These are phyloP conservation scores for Fukomys damarensis DNA, from an alignment of 2,113 vertebrate species.

Conservation along the genomic window DNA sequence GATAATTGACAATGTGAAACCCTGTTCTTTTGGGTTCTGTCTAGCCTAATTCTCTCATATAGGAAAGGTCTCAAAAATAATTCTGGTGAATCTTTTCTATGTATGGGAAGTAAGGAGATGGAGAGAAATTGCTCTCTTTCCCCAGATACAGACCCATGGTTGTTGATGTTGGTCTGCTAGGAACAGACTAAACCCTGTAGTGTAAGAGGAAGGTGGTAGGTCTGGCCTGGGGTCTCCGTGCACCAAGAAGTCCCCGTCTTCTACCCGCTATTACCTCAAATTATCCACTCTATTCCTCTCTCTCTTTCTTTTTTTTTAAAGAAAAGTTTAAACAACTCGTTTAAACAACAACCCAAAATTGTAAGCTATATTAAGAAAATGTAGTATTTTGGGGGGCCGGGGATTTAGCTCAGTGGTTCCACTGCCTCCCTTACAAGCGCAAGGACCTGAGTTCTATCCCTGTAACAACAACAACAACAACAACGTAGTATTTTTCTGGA, in stretches of 20 bases:
- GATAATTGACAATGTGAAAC: too few relatives aligned
- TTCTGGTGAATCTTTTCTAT: background rate
- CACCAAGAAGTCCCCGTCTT: background rate
- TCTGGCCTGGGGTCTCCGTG: background rate
- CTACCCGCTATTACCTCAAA: background rate
- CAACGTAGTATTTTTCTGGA: background rate
- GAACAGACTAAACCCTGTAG: background rate
- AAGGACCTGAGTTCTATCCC: too few relatives aligned
- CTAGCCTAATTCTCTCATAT: background rate
- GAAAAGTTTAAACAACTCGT: background rate
- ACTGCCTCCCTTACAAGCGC: too few relatives aligned
- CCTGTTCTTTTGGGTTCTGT: background rate
- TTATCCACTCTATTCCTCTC: background rate
- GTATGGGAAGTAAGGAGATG: background rate
- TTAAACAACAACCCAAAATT: slow-evolving; percentile 53
- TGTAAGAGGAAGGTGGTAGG: background rate
- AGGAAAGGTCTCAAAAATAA: background rate
- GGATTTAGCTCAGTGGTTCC: too few relatives aligned
- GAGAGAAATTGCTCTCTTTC: background rate
- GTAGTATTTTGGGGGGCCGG: too few relatives aligned
- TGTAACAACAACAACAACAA: too few relatives aligned
- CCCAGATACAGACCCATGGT: background rate
- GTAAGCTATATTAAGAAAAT: slow-evolving; percentile 10
- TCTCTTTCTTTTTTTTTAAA: background rate
- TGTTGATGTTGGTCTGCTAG: background rate